Evolutionary conservation across 2,797 vertebrate genomes (phyloP).

Genomic region (Huso huso): DNA sequence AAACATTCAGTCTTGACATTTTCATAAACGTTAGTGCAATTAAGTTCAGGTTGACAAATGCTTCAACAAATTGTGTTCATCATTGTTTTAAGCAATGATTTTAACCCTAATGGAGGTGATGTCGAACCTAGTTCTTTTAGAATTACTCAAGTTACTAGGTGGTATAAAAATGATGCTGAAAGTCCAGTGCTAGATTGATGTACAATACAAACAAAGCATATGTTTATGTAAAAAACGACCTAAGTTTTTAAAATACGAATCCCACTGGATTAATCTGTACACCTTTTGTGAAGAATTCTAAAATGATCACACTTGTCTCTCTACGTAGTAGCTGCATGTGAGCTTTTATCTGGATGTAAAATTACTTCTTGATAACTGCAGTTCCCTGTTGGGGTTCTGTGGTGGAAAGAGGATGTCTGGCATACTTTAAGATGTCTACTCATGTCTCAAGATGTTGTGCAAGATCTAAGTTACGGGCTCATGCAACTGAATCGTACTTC

Average conservation of each 20-base stretch:
- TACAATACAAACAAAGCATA: no score
- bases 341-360: conserved; percentile 40
- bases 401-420: conserved; percentile 49
- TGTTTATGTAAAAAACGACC: background rate
- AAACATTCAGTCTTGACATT: no score
- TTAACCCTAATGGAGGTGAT: no score
- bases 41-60: no score
- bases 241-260: conserved; percentile 13
- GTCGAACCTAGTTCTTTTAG: no score
- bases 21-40: no score
- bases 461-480: conserved; percentile 56
- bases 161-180: no score
- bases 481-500: conserved; percentile 62
- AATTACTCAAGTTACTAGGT: no score
- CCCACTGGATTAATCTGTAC: conserved; percentile 15
- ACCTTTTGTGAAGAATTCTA: conserved; percentile 32
- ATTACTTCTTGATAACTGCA: conserved; percentile 59
- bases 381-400: conserved; percentile 42
- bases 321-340: conserved; percentile 41
- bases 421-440: conserved; percentile 62
- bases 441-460: conserved; percentile 52
- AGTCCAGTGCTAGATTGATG: no score
- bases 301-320: conserved; percentile 12
- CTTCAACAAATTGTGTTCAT: no score
- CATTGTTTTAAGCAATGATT: no score